phyloP scores from a whole-genome alignment of 1,140 invertebrate genomes.

The Trachymyrmex septentrionalis region DNA sequence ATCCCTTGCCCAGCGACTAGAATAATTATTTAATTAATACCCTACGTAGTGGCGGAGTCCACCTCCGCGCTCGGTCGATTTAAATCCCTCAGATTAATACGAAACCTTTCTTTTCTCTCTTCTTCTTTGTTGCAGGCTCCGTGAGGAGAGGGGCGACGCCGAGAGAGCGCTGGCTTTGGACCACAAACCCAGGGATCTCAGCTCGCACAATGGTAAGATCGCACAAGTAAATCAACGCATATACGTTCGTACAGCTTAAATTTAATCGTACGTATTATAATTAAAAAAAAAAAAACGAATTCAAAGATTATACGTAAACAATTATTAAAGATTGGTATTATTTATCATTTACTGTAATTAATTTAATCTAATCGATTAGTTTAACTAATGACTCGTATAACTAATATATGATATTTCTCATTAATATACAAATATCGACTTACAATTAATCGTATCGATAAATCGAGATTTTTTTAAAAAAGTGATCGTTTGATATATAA shows the following conservation, averaged over 20 bases:
- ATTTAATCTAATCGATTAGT: neutral
- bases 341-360: too few species aligned
- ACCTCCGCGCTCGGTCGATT: slow-evolving; percentile 77
- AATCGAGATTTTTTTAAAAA: neutral
- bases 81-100: slow-evolving; percentile 76
- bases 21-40: slow-evolving; percentile 86
- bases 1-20: slow-evolving; percentile 76
- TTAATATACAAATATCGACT: neutral
- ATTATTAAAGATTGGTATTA: neutral
- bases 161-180: slow-evolving; percentile 92
- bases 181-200: slow-evolving; percentile 93
- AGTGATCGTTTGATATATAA: neutral
- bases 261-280: neutral
- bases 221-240: slow-evolving; percentile 28
- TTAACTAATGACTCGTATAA: neutral
- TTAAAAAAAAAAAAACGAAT: neutral
- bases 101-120: slow-evolving; percentile 78
- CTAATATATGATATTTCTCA: neutral
- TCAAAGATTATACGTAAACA: neutral
- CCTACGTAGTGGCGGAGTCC: slow-evolving; percentile 70
- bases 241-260: neutral
- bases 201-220: slow-evolving; percentile 93
- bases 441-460: neutral
- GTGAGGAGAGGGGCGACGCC: slow-evolving; percentile 93
- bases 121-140: slow-evolving; percentile 90